Conservation (phyloP, 53 echinoderm and acorn worm species). For the Astropecten irregularis region DNA sequence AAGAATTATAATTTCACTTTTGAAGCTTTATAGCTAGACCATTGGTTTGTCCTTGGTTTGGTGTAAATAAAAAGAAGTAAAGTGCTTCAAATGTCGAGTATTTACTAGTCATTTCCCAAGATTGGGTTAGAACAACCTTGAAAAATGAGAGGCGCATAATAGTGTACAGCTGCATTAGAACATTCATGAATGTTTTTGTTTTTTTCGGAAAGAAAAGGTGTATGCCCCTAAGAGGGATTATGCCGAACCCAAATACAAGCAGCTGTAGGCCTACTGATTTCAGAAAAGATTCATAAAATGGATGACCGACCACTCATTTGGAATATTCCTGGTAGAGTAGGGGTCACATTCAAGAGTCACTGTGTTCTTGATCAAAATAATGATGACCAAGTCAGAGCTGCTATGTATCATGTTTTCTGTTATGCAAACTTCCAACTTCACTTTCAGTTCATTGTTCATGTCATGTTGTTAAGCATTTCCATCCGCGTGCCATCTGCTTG, state of each 20-base stretch:
- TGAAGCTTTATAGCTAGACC: background rate
- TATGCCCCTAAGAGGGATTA: background rate
- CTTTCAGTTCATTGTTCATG: too few relatives aligned
- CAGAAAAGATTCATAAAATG: too few relatives aligned
- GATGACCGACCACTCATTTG: too few relatives aligned
- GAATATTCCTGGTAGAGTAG: background rate
- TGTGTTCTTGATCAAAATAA: too few relatives aligned
- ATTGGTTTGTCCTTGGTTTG: background rate
- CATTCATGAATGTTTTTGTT: background rate
- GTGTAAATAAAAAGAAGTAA: conserved; percentile 5
- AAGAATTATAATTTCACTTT: conserved; percentile 19
- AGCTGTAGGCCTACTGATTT: conserved; percentile 13
- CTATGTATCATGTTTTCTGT: too few relatives aligned
- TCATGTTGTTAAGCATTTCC: too few relatives aligned
- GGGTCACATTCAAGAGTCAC: too few relatives aligned
- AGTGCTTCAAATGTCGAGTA: too few relatives aligned
- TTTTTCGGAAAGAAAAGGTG: conserved; percentile 5
- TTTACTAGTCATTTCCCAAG: conserved; percentile 11
- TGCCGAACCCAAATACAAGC: background rate
- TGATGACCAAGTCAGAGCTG: too few relatives aligned
- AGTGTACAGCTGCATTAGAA: background rate
- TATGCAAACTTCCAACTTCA: too few relatives aligned
- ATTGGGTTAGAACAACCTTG: background rate
- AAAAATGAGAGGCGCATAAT: too few relatives aligned
- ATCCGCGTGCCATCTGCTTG: too few relatives aligned